phyloP scores from a whole-genome alignment of 2,888 invertebrate genomes.

The Melolontha melolontha region DNA sequence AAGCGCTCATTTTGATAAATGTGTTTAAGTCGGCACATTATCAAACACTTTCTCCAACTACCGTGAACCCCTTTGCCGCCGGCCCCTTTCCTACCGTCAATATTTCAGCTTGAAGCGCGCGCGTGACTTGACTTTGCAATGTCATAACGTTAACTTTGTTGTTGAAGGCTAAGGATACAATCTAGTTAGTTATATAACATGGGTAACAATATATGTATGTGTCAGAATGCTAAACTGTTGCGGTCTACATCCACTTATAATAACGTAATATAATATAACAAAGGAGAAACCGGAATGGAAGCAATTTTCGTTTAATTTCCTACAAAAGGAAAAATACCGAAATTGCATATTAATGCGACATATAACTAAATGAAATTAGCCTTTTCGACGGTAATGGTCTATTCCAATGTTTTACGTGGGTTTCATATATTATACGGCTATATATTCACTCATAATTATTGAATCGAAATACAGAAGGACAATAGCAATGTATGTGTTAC shows the following conservation, averaged over 20 bases:
- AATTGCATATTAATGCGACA: neutral
- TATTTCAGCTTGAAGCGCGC: constrained; percentile 16
- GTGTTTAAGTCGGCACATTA: constrained; percentile 60
- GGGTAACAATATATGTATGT: constrained; percentile 23
- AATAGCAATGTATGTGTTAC: no score
- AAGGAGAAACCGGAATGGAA: neutral
- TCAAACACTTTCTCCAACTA: constrained; percentile 57
- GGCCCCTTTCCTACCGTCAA: constrained; percentile 5
- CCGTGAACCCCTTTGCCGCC: constrained; percentile 17
- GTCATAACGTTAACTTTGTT: constrained; percentile 20
- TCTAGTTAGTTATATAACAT: constrained; percentile 30
- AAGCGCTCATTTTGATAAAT: constrained; percentile 55
- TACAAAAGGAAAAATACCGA: constrained; percentile 1
- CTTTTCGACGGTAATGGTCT: no score
- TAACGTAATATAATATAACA: neutral
- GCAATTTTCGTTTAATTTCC: constrained; percentile 20
- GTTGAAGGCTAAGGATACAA: constrained; percentile 24
- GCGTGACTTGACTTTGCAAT: constrained; percentile 27
- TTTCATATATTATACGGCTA: no score
- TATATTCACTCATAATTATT: no score
- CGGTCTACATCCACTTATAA: constrained; percentile 14
- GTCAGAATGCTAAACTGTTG: constrained; percentile 25
- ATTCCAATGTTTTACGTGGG: no score
- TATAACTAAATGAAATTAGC: no score
- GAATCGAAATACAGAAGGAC: no score